phyloP scores from a whole-genome alignment of 2,797 vertebrate species.

The Iguana delicatissima region DNA sequence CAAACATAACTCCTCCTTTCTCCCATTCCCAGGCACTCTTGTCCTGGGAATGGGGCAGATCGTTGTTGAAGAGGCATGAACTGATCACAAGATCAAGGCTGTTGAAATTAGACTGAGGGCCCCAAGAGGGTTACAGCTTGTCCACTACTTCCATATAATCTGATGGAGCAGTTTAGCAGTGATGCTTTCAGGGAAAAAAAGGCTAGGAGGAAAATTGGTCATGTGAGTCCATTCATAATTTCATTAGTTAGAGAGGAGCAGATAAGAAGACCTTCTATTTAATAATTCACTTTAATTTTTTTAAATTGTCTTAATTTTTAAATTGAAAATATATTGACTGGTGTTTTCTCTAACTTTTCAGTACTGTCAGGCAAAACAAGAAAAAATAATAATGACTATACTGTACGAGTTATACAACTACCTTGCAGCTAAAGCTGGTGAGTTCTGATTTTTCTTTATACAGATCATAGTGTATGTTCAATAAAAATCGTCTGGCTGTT shows the following conservation, averaged over 20 bases:
- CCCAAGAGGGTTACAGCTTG: not conserved
- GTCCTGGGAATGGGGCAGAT: not conserved
- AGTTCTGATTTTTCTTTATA: conserved; percentile 59
- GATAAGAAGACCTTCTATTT: not conserved
- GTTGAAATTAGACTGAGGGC: not conserved
- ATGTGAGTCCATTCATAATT: not conserved
- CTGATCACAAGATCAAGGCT: not conserved
- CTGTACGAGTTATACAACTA: conserved; percentile 83
- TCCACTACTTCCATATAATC: not conserved
- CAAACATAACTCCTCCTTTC: no score
- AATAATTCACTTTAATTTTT: fast-evolving
- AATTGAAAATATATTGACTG: not conserved
- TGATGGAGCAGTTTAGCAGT: not conserved
- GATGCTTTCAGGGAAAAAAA: not conserved
- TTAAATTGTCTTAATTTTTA: not conserved
- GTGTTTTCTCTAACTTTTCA: conserved; percentile 59
- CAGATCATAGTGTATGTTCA: not conserved
- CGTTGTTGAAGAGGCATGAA: not conserved
- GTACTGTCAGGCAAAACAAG: conserved; percentile 83
- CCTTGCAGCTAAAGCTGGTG: conserved; percentile 83
- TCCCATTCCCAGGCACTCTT: no score
- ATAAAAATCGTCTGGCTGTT: conserved; percentile 19
- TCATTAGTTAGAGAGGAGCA: not conserved
- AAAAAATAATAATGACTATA: conserved; percentile 74
- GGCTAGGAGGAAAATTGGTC: not conserved